These are phyloP conservation scores for Zaprionus gabonicus DNA, from an alignment of 1,140 invertebrate genomes.

Conservation along the genomic window DNA sequence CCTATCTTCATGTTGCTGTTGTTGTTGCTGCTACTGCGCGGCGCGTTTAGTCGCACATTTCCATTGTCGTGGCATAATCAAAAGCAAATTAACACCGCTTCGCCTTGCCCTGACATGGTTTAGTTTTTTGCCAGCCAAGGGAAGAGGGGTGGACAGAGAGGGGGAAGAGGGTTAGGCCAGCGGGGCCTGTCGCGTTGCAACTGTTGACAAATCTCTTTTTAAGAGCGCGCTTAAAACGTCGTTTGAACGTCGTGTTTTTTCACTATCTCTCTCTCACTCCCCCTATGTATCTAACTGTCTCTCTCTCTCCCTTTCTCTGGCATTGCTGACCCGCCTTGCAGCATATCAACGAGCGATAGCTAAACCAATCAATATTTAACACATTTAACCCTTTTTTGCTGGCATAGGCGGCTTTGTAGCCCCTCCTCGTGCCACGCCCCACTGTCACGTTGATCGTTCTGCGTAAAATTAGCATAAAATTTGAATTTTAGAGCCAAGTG, in stretches of 20 bases:
- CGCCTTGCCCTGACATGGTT: slow-evolving; percentile 44
- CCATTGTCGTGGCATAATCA: slow-evolving; percentile 73
- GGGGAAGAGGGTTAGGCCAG: background rate
- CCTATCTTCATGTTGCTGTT: background rate
- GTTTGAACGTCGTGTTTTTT: slow-evolving; percentile 61
- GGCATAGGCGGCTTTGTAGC: slow-evolving; percentile 45
- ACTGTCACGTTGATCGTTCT: slow-evolving; percentile 68
- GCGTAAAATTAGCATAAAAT: slow-evolving; percentile 83
- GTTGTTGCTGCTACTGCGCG: slow-evolving; percentile 13
- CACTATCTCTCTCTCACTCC: slow-evolving; percentile 35
- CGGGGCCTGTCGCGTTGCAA: slow-evolving; percentile 66
- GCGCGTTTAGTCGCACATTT: slow-evolving; percentile 49
- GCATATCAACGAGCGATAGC: slow-evolving; percentile 37
- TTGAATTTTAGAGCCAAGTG: slow-evolving; percentile 81
- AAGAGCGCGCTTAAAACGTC: slow-evolving; percentile 81
- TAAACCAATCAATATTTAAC: slow-evolving; percentile 80
- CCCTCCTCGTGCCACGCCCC: slow-evolving; percentile 20
- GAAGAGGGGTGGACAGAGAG: background rate
- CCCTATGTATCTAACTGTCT: slow-evolving; percentile 19
- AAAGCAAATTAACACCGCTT: slow-evolving; percentile 71
- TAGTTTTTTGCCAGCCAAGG: slow-evolving; percentile 16
- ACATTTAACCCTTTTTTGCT: slow-evolving; percentile 72
- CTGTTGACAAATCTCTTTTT: slow-evolving; percentile 83
- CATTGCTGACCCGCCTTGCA: slow-evolving; percentile 30
- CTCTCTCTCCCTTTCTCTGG: slow-evolving; percentile 21